Evolutionary conservation across 1,140 invertebrate genomes (phyloP), one percentile per base, ranked within the genome.

Genomic region (Streblospio benedicti): DNA sequence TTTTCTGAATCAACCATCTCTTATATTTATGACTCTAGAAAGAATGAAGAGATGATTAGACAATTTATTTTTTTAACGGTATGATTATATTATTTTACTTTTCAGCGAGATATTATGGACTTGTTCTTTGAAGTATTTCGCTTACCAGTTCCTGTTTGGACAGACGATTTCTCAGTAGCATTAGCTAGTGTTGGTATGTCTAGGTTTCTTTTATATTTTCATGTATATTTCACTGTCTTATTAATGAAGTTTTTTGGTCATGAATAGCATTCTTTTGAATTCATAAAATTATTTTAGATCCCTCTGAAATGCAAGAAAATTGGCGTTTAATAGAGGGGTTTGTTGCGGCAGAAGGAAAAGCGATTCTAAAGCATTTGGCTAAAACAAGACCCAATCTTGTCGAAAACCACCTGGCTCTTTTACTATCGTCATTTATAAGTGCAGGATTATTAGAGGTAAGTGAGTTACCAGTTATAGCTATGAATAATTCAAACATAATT

Each of bases 291-390:
- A n/a, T n/a, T 67, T 45, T 54, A 76, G 89, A 93, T 82, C 89
- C 89, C 0, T 87, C 88, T 32, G 72, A 80, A 33, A 78, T 80
- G 70, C 83, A 87, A 70, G 87, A 92, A 49, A 81, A 84, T 0
- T 97, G 92, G 91, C 84, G 88, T 63, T 77, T 97, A 1, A 86
- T 85, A 61, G 91, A 95, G 74, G 93, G 91, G 14, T 97, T 97
- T 76, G 86, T 97, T 0, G 89, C 88, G 4, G 86, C 87, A 33
- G 93, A 97, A 79, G 92, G 89, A 14, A 84, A 83, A 57, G 83
- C 82, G 20, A 84, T 94, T 61, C 76, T 95, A 71, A 90, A 90
- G 30, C 87, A 89, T 68, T 76, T 93, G 20, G 84, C 86, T 30
- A 85, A 85, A 32, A 84, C 84, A 51, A 80, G 91, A 61, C 87